phyloP scores from a whole-genome alignment of 2,888 invertebrate species.

The Drosophila phalerata region DNA sequence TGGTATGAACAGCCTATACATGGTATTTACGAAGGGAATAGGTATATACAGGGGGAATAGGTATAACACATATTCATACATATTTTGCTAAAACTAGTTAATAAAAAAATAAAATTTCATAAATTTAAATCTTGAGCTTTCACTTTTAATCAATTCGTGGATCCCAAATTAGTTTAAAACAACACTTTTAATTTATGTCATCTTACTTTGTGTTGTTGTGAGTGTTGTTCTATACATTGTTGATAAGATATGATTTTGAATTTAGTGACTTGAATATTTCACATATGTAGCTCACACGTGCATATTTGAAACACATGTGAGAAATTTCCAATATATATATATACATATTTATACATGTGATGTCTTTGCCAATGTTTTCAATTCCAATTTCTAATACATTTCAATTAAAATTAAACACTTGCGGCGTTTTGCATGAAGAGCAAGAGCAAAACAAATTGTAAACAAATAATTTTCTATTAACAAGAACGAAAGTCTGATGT shows the following conservation, averaged over 20 bases:
- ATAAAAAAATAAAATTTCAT: too few relatives aligned
- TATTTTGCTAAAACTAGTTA: too few relatives aligned
- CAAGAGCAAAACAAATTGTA: conserved; percentile 53
- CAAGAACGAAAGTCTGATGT: conserved; percentile 26
- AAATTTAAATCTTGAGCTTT: too few relatives aligned
- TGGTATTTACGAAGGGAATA: too few relatives aligned
- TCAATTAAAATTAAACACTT: conserved; percentile 65
- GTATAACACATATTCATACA: too few relatives aligned
- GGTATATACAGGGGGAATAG: too few relatives aligned
- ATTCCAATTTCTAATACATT: conserved; percentile 64
- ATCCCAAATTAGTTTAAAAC: too few relatives aligned
- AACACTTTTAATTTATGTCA: too few relatives aligned
- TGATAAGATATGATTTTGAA: background rate
- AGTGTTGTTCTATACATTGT: too few relatives aligned
- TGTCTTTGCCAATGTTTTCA: conserved; percentile 40
- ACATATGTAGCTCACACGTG: conserved; percentile 17
- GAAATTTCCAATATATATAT: conserved; percentile 19
- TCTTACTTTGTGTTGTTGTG: too few relatives aligned
- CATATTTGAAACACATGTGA: conserved; percentile 18
- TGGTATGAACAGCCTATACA: too few relatives aligned
- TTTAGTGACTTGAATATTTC: conserved; percentile 5
- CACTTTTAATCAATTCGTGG: too few relatives aligned
- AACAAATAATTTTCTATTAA: conserved; percentile 80
- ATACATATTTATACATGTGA: conserved; percentile 48
- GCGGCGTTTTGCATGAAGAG: conserved; percentile 43